Conservation (phyloP, 2,797 vertebrate species). For the Rhabdomys pumilio region DNA sequence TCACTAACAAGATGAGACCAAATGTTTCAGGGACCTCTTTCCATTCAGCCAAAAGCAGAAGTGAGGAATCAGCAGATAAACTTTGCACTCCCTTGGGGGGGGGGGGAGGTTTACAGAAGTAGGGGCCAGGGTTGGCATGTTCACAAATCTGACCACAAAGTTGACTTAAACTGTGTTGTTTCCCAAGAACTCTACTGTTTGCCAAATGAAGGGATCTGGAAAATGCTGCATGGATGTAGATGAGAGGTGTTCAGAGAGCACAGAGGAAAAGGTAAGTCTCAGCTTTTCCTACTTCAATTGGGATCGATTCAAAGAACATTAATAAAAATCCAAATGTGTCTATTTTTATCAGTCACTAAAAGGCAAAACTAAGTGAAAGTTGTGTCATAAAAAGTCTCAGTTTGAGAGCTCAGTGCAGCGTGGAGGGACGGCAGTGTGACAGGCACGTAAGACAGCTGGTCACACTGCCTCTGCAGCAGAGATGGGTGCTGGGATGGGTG, state of each 20-base stretch:
- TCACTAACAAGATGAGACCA: not conserved
- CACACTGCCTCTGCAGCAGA: not conserved
- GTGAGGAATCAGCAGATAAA: not conserved
- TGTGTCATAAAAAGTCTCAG: not conserved
- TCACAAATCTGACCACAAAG: not conserved
- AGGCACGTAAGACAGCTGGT: not conserved
- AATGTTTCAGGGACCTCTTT: not conserved
- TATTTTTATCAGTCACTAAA: not conserved
- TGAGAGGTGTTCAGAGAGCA: not conserved
- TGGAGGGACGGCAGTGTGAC: not conserved
- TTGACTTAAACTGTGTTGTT: constrained; percentile 57
- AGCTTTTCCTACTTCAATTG: not conserved
- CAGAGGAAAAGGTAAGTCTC: constrained; percentile 70
- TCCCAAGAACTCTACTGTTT: constrained; percentile 87
- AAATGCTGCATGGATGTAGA: constrained; percentile 87
- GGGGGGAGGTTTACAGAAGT: not conserved
- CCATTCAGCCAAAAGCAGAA: not conserved
- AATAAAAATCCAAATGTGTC: not conserved
- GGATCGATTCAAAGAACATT: not conserved
- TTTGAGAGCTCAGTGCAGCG: not conserved
- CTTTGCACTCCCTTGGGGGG: not conserved
- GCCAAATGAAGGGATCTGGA: constrained; percentile 85
- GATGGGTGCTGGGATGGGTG: not conserved
- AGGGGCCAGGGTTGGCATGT: not conserved
- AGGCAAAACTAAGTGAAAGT: not conserved